Conservation (phyloP, 2,113 vertebrate genomes). For the Microtus oregoni region DNA sequence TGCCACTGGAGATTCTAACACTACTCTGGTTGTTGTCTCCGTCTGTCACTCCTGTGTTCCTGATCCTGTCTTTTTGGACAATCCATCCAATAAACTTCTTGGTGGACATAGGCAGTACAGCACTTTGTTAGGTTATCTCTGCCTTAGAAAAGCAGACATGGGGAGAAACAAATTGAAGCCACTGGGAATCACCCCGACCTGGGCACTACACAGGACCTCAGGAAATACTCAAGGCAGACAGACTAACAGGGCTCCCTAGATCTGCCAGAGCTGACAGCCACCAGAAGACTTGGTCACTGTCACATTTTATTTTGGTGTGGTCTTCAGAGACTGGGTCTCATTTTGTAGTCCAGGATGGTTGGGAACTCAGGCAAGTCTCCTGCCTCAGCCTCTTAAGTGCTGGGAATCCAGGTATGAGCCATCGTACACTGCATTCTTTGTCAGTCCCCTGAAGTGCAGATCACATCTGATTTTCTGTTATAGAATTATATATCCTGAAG, state of each 20-base stretch:
- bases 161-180: background rate
- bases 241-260: background rate
- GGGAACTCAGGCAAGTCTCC: background rate
- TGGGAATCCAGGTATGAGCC: background rate
- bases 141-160: background rate
- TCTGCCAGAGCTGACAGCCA: background rate
- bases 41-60: background rate
- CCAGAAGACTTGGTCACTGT: background rate
- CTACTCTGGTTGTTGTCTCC: no score
- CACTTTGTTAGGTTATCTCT: background rate
- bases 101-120: background rate
- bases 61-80: background rate
- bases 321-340: background rate
- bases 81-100: background rate
- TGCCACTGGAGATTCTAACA: background rate
- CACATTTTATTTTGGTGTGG: background rate
- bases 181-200: no score
- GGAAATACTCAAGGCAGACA: background rate
- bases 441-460: background rate
- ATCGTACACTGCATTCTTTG: background rate
- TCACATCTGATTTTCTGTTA: background rate
- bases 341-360: background rate
- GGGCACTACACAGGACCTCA: background rate
- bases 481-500: background rate
- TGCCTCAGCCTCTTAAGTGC: background rate